Percentiles rank a stretch among this genome's conserved stretches.
phyloP scores from a whole-genome alignment of 2,113 vertebrate genomes.

The Rhizomys pruinosus region DNA sequence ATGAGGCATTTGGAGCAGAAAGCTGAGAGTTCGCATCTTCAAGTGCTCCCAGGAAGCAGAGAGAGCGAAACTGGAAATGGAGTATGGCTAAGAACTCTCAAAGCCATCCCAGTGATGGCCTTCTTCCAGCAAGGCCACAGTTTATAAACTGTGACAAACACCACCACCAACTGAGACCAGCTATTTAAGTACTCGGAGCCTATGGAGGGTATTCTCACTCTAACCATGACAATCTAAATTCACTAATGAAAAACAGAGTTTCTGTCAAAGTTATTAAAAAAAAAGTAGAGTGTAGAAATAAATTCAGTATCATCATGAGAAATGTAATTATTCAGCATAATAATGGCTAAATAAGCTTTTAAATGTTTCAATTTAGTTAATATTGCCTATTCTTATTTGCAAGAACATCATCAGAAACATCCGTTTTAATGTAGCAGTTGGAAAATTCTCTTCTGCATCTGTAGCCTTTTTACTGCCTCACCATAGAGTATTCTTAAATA shows the following conservation, averaged over 20 bases:
- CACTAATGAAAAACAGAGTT: neutral
- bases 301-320: neutral
- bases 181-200: too few species aligned
- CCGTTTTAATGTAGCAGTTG: neutral
- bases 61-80: too few species aligned
- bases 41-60: too few species aligned
- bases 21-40: too few species aligned
- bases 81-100: too few species aligned
- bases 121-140: too few species aligned
- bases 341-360: neutral
- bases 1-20: too few species aligned
- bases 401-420: neutral
- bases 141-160: too few species aligned
- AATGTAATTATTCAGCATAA: neutral
- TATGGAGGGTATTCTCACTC: too few species aligned
- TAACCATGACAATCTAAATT: neutral
- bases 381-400: neutral
- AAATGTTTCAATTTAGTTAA: neutral
- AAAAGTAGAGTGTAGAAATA: neutral
- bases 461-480: neutral
- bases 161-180: too few species aligned
- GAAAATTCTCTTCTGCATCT: neutral
- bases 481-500: neutral
- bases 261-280: slow-evolving; percentile 16
- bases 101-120: too few species aligned